Evolutionary conservation across 2,113 vertebrate genomes (phyloP).

Genomic region (Gila orcuttii): DNA sequence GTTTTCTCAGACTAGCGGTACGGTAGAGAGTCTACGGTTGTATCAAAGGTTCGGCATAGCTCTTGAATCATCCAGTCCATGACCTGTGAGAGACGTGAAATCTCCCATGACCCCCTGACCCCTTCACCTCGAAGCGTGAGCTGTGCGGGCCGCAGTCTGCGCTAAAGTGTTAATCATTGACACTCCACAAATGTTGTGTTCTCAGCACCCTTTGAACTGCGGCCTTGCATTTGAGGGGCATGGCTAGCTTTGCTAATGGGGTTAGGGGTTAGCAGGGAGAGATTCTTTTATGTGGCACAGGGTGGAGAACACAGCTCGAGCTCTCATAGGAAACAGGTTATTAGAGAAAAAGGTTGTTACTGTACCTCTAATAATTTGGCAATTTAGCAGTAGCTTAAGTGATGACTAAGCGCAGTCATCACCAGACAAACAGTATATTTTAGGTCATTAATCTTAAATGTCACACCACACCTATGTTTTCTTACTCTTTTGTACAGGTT

Average conservation of each 20-base stretch:
- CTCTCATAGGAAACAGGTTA: slow-evolving; percentile 30
- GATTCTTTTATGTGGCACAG: slow-evolving; percentile 36
- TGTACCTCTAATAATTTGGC: slow-evolving; percentile 15
- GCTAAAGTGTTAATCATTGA: slow-evolving; percentile 49
- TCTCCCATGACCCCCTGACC: slow-evolving; percentile 15
- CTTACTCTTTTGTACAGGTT: background rate
- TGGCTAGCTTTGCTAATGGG: slow-evolving; percentile 19
- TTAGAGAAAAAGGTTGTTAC: background rate
- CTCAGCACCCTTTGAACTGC: slow-evolving; percentile 64
- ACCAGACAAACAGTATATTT: background rate
- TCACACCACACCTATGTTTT: background rate
- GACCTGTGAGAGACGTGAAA: slow-evolving; percentile 33
- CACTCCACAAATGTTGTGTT: slow-evolving; percentile 39
- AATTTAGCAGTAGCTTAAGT: background rate
- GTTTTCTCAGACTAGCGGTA: background rate
- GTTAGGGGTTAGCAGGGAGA: background rate
- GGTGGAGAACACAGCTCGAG: slow-evolving; percentile 13
- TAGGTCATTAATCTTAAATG: slow-evolving; percentile 12
- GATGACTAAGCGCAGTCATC: background rate
- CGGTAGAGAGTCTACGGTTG: background rate
- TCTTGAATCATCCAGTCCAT: slow-evolving; percentile 42
- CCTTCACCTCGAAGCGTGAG: slow-evolving; percentile 18
- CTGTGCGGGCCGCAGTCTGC: background rate
- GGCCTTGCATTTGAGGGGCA: slow-evolving; percentile 39
- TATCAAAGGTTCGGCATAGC: slow-evolving; percentile 4